Conservation (phyloP, 2,113 vertebrate species). For the Lichenostomus cassidix region DNA sequence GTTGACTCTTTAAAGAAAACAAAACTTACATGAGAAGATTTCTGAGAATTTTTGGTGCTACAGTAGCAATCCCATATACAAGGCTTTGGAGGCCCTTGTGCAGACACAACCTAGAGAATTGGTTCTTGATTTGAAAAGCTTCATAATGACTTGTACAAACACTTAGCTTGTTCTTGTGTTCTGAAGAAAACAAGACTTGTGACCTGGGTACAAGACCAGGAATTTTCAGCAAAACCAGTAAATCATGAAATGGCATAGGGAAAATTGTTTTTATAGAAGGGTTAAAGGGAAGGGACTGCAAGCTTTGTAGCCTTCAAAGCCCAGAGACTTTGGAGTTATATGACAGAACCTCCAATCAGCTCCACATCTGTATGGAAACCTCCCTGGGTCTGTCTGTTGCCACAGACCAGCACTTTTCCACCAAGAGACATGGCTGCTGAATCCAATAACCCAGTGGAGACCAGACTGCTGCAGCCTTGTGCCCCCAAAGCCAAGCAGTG, state of each 20-base stretch:
- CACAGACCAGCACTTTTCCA: not conserved
- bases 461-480: not conserved
- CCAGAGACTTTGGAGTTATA: not conserved
- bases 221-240: not conserved
- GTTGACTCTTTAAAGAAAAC: not conserved
- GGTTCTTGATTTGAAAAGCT: not conserved
- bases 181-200: not conserved
- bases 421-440: not conserved
- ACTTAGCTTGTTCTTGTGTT: not conserved
- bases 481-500: not conserved
- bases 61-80: not conserved
- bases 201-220: not conserved
- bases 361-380: not conserved
- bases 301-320: not conserved
- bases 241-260: not conserved
- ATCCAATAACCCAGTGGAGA: accelerated
- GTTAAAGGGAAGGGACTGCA: not conserved
- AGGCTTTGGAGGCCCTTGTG: accelerated
- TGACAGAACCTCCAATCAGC: not conserved
- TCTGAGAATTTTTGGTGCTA: not conserved
- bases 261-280: not conserved
- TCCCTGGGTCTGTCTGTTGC: not conserved
- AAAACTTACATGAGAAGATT: not conserved
- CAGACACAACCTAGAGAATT: not conserved
- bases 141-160: not conserved